These are phyloP conservation scores for Rhodinocichla rosea DNA, from an alignment of 2,113 vertebrate species.

Conservation along the genomic window DNA sequence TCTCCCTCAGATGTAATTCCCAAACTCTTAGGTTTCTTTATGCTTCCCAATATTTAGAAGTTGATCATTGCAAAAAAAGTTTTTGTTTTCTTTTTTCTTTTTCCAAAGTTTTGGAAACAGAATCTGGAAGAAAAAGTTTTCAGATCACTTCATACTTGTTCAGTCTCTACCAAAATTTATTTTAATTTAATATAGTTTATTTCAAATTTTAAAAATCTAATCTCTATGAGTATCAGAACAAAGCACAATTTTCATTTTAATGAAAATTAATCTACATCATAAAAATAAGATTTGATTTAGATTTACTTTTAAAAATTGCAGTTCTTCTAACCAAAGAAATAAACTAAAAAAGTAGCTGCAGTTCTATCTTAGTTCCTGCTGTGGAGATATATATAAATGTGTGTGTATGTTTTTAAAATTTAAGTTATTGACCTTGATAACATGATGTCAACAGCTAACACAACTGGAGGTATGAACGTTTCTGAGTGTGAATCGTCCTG, in stretches of 20 bases:
- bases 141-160: background rate
- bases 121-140: background rate
- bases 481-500: background rate
- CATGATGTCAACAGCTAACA: background rate
- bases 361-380: background rate
- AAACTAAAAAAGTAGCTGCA: background rate
- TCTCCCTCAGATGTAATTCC: background rate
- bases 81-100: background rate
- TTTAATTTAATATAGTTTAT: background rate
- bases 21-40: background rate
- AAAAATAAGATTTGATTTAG: background rate
- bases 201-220: background rate
- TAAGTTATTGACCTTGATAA: background rate
- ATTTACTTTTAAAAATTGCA: background rate
- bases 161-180: background rate
- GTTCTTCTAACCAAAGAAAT: background rate
- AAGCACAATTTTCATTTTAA: background rate
- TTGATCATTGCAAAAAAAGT: background rate
- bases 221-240: background rate
- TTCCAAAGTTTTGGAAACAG: background rate
- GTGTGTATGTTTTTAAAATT: fast-evolving
- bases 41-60: background rate
- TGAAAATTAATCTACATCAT: background rate
- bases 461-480: background rate
- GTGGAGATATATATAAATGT: background rate